Conservation (phyloP, 2,113 vertebrate genomes). For the Maccullochella peelii region DNA sequence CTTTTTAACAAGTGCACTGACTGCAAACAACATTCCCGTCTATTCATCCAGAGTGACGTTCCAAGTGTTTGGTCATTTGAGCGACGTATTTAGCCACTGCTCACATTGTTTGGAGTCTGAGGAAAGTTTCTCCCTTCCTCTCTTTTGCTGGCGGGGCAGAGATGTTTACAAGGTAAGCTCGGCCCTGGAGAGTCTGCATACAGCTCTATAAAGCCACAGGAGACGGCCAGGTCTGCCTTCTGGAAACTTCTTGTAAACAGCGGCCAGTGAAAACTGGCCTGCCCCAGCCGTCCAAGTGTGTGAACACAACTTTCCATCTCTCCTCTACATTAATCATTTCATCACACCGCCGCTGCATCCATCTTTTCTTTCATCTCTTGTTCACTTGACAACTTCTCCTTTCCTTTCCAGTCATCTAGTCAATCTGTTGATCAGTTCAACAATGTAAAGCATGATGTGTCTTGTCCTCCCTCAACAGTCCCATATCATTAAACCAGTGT, state of each 20-base stretch:
- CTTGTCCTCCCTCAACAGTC: neutral
- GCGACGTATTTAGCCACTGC: constrained; percentile 15
- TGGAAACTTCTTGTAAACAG: constrained; percentile 70
- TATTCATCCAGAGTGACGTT: constrained; percentile 22
- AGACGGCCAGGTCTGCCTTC: constrained; percentile 40
- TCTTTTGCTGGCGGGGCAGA: constrained; percentile 33
- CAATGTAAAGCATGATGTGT: neutral
- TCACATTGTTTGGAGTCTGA: constrained; percentile 30
- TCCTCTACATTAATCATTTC: constrained; percentile 35
- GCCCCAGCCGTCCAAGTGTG: constrained; percentile 25
- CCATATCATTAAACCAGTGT: neutral
- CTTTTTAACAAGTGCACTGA: neutral
- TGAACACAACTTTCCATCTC: constrained; percentile 65
- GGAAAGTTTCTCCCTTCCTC: constrained; percentile 31
- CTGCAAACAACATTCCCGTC: constrained; percentile 48
- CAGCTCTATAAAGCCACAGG: constrained; percentile 61
- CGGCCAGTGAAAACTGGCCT: constrained; percentile 62
- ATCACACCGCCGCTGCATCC: constrained; percentile 18
- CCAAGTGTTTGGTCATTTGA: constrained; percentile 43
- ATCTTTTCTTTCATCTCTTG: constrained; percentile 19
- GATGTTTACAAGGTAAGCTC: constrained; percentile 74
- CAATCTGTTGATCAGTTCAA: neutral
- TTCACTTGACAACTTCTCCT: constrained; percentile 9
- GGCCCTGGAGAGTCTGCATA: constrained; percentile 38
- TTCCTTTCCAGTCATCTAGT: neutral